These are phyloP conservation scores for Euphonia xanthogaster DNA, from an alignment of 2,797 vertebrate species.

Conservation along the genomic window DNA sequence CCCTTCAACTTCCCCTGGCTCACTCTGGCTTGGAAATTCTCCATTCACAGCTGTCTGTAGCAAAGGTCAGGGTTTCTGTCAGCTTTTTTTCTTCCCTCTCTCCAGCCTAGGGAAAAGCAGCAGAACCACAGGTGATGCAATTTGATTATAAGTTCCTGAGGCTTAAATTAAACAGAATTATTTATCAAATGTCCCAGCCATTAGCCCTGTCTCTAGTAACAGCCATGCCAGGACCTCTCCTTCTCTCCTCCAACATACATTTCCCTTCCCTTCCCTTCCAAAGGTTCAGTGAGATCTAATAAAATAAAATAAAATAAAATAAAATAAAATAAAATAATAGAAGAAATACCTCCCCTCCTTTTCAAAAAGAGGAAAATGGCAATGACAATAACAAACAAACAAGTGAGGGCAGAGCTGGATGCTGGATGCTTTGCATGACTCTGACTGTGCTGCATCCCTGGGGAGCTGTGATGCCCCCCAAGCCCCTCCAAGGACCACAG, in stretches of 20 bases:
- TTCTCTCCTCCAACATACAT: background rate
- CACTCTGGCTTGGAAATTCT: background rate
- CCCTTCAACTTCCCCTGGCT: background rate
- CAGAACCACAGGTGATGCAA: conserved; percentile 43
- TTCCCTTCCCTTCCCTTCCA: background rate
- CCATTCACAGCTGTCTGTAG: background rate
- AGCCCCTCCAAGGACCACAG: rapidly evolving
- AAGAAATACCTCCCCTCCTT: rapidly evolving
- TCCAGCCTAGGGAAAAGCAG: background rate
- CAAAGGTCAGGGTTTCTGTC: background rate
- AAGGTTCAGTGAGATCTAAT: background rate
- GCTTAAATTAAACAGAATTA: conserved; percentile 52
- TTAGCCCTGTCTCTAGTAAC: background rate
- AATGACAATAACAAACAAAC: background rate
- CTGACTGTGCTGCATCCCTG: background rate
- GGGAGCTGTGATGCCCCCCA: background rate
- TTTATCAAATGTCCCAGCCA: conserved; percentile 30
- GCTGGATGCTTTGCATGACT: background rate
- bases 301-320: no score
- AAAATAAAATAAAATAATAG: background rate
- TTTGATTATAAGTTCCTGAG: conserved; percentile 18
- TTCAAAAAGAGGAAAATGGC: background rate
- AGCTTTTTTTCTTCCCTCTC: background rate
- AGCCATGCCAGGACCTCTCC: background rate
- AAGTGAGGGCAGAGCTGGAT: background rate